Base-by-base conservation (phyloP, 2,797 vertebrate genomes). In the Anomalospiza imberbis region DNA sequence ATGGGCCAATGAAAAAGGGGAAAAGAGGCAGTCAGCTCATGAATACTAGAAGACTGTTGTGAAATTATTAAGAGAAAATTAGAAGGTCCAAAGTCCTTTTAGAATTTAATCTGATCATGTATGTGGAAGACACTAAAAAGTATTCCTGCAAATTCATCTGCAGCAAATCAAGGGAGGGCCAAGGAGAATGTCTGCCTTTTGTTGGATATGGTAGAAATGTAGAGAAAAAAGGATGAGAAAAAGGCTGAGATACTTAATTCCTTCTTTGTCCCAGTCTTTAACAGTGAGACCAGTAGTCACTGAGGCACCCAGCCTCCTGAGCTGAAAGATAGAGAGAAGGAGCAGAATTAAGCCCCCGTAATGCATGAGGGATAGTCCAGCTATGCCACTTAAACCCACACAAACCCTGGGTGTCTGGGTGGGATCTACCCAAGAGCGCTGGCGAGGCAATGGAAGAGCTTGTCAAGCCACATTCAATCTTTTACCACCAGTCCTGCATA, bases 361-460 rank as follows among this genome's bases (percentile, higher is more conserved):
- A 44, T 4, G 6, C 13, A 9, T 13, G 32, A 28, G 22, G 8
- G 6, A 57, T 20, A 9, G 13, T n/a, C 36, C 17, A 16, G 24
- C 24, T 51, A 0, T 58, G 16, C 9, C 45, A 29, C 21, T n/a
- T 21, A 38, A 63, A 38, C 11, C 9, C 14, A 18, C 36, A 51
- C 13, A 44, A 29, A 7, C 12, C 19, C 9, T n/a, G 28, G 32
- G n/a, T n/a, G n/a, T n/a, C 4, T 38, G 28, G 17, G 12, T 17
- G 25, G 28, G 21, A 68, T 25, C 42, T 47, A 25, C 28, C 6
- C 8, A 42, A 10, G 19, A 17, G 7, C n/a, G 12, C 28, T 25
- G 36, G 19, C 13, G 13, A 55, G 31, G 9, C 0, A 0, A 16
- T 13, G 4, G 32, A 62, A 29, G 28, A 42, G 11, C 16, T 50